Evolutionary conservation across 2,888 invertebrate species (phyloP).

Genomic region (Apoderus coryli): DNA sequence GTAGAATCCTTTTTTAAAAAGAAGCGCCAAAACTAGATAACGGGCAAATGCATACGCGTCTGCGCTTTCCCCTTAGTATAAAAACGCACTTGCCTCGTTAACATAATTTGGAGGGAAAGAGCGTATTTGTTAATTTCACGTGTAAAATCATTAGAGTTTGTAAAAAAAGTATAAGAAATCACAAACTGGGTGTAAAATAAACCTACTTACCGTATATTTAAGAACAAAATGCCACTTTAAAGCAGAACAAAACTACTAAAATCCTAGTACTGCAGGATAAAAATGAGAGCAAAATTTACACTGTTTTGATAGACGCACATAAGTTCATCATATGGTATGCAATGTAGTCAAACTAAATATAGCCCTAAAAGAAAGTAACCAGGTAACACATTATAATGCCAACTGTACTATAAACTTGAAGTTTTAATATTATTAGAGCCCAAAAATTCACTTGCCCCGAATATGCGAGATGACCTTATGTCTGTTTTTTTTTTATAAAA

Average conservation of each 20-base stretch:
- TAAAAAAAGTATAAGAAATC: too few relatives aligned
- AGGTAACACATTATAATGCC: background rate
- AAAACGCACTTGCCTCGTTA: slow-evolving; percentile 1
- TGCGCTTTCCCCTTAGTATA: slow-evolving; percentile 1
- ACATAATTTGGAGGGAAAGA: background rate
- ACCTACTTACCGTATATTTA: too few relatives aligned
- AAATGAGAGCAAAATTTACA: slow-evolving; percentile 1
- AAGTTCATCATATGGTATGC: slow-evolving; percentile 1
- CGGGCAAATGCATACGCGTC: background rate
- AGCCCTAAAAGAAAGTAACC: slow-evolving; percentile 1
- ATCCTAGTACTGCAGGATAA: background rate
- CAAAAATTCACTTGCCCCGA: slow-evolving; percentile 1
- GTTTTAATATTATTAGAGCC: background rate
- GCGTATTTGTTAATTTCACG: slow-evolving; percentile 1
- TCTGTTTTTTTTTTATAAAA: too few relatives aligned
- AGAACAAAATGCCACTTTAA: slow-evolving; percentile 1
- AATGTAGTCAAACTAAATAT: slow-evolving; percentile 1
- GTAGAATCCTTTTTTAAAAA: background rate
- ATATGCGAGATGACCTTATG: too few relatives aligned
- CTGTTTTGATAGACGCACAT: slow-evolving; percentile 3
- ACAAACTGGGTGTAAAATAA: too few relatives aligned
- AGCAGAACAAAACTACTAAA: slow-evolving; percentile 3
- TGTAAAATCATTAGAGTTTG: too few relatives aligned
- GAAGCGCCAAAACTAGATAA: background rate
- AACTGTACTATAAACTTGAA: slow-evolving; percentile 1